Percentiles rank a stretch among this genome's conserved stretches.
phyloP scores from a whole-genome alignment of 2,113 vertebrate species.

The Onychostoma macrolepis region DNA sequence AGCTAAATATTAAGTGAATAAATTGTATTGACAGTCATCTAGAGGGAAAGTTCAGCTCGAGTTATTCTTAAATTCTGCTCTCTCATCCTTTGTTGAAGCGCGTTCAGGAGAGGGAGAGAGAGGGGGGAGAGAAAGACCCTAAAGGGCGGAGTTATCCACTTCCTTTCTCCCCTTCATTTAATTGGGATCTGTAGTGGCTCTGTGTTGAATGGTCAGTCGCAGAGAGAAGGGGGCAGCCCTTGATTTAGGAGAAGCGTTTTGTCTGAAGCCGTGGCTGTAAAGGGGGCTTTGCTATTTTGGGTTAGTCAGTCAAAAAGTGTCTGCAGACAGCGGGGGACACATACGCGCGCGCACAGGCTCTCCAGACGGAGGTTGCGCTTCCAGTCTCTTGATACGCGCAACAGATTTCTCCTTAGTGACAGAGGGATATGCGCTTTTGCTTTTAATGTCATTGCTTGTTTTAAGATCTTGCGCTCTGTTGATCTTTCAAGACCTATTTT shows the following conservation, averaged over 20 bases:
- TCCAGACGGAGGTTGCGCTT: conserved; percentile 58
- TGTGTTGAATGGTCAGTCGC: conserved; percentile 78
- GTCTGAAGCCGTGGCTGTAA: conserved; percentile 68
- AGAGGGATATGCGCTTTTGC: conserved; percentile 6
- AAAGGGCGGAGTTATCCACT: conserved; percentile 61
- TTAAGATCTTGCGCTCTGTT: background rate
- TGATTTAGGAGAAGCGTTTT: conserved; percentile 80
- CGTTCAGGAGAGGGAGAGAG: conserved; percentile 25
- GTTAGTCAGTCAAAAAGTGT: conserved; percentile 74
- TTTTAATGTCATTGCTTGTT: background rate
- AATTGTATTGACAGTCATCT: background rate
- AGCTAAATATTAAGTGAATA: background rate
- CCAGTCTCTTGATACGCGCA: conserved; percentile 56
- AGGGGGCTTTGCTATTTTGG: conserved; percentile 76
- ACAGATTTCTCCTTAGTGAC: conserved; percentile 56
- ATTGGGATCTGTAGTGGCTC: conserved; percentile 71
- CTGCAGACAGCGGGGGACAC: conserved; percentile 59
- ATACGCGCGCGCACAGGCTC: conserved; percentile 63
- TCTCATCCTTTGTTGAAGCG: conserved; percentile 69
- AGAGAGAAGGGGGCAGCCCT: conserved; percentile 76
- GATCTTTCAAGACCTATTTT: background rate
- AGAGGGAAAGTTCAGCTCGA: conserved; percentile 39
- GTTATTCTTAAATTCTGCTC: conserved; percentile 65
- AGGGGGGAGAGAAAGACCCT: conserved; percentile 64
- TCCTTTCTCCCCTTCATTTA: conserved; percentile 36